Base-by-base conservation (phyloP, 2,888 invertebrate species). In the Anoplius nigerrimus region DNA sequence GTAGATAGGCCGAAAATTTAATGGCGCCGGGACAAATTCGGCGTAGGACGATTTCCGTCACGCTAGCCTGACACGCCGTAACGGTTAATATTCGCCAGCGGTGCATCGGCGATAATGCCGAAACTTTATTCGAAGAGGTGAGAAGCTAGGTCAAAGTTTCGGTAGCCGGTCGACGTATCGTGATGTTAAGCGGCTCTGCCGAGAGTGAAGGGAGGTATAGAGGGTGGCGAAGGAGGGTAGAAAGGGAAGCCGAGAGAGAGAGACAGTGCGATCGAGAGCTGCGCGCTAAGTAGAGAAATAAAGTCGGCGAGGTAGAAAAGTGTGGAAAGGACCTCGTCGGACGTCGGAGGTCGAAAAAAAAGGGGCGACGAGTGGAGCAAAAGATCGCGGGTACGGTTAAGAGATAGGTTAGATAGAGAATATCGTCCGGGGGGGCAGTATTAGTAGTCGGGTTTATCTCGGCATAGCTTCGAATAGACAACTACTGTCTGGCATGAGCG, bases 381-480 rank as follows among this genome's bases (percentile, higher is more conserved):
- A n/a, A 27, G 56, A 16, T 66, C 61, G 53, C 27, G 60, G 20
- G 24, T 56, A 34, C 8, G 34, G 34, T 34, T 34, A 13, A 34
- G 34, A 34, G 34, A 34, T 34, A 34, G 34, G 34, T 34, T 34
- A 34, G 34, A 34, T 34, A 34, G 34, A 34, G 34, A 34, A 34
- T 34, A 34, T 34, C 34, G 34, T 34, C 4, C 46, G 52, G 20
- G 18, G 27, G 24, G 56, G 21, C 16, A 62, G 68, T 68, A 71
- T 71, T 74, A 34, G 34, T 34, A 34, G 74, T 69, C 72, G 34
- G 16, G 34, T 55, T 34, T 48, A 48, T 48, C 48, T 73, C 60
- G n/a, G 74, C 77, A 74, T 82, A 80, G 78, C 71, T 77, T 67
- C 51, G 67, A 66, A 69, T 72, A 59, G 69, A 57, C 69, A 71